Conservation (phyloP, 2,797 vertebrate genomes). For the Erpetoichthys calabaricus region DNA sequence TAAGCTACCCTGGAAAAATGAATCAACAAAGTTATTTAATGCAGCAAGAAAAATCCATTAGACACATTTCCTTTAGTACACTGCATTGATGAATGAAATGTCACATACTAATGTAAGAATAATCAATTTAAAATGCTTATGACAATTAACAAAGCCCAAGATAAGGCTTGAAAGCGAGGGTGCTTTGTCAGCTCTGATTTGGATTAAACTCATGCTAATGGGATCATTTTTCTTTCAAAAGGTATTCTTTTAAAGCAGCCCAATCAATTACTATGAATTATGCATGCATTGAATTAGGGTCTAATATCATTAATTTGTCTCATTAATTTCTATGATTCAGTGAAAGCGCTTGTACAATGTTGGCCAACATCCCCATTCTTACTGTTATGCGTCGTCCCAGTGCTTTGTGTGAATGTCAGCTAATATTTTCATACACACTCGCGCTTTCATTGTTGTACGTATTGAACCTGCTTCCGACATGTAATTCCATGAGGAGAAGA, state of each 20-base stretch:
- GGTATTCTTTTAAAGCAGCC: slow-evolving; percentile 71
- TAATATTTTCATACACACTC: too few species aligned
- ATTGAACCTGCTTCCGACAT: too few species aligned
- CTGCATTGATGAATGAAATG: slow-evolving; percentile 76
- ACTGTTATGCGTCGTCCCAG: too few species aligned
- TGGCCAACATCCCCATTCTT: too few species aligned
- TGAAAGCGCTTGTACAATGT: slow-evolving; percentile 27
- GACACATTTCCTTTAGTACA: slow-evolving; percentile 57
- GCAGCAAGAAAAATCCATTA: slow-evolving; percentile 57
- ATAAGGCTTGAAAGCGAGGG: slow-evolving; percentile 59
- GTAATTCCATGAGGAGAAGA: too few species aligned
- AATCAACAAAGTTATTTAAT: slow-evolving; percentile 53
- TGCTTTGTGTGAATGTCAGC: too few species aligned
- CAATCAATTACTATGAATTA: slow-evolving; percentile 99
- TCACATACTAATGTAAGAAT: slow-evolving; percentile 65
- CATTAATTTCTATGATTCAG: slow-evolving; percentile 87
- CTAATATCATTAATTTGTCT: slow-evolving; percentile 96
- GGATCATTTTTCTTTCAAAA: slow-evolving; percentile 90
- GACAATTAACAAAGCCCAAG: slow-evolving; percentile 75
- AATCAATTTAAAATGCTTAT: slow-evolving; percentile 90
- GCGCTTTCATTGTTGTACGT: too few species aligned
- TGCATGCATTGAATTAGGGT: slow-evolving; percentile 82
- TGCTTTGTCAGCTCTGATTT: slow-evolving; percentile 92
- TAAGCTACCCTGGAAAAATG: slow-evolving; percentile 61
- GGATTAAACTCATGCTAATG: slow-evolving; percentile 88